phyloP scores from a whole-genome alignment of 2,113 vertebrate genomes.

The Sphaerodactylus townsendi region DNA sequence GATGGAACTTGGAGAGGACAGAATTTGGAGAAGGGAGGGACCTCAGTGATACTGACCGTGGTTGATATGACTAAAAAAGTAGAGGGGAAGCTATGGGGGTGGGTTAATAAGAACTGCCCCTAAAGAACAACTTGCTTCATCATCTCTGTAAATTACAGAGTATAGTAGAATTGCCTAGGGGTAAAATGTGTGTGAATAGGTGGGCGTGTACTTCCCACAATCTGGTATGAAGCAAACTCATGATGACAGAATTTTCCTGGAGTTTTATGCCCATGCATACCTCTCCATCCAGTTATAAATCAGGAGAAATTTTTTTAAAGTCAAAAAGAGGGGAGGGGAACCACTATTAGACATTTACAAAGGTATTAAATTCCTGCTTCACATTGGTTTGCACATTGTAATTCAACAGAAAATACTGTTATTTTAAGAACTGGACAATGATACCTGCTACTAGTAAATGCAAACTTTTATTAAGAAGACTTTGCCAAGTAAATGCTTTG shows the following conservation, averaged over 20 bases:
- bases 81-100: slow-evolving; percentile 17
- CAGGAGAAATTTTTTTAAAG: background rate
- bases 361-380: background rate
- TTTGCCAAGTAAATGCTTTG: background rate
- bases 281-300: background rate
- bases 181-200: slow-evolving; percentile 1
- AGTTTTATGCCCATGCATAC: slow-evolving; percentile 17
- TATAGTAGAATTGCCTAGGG: slow-evolving; percentile 36
- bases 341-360: background rate
- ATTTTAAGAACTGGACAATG: background rate
- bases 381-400: background rate
- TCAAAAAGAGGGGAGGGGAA: too few species aligned
- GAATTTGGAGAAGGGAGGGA: too few species aligned
- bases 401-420: background rate
- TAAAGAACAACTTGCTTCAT: slow-evolving; percentile 45
- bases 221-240: background rate
- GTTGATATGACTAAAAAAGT: background rate
- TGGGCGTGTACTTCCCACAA: background rate
- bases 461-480: background rate
- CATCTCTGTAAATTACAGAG: slow-evolving; percentile 58
- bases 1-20: too few species aligned
- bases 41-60: background rate
- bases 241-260: slow-evolving; percentile 36
- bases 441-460: background rate
- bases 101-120: slow-evolving; percentile 45